Conservation (phyloP, 2,888 invertebrate genomes). For the Nemotelus nigrinus region DNA sequence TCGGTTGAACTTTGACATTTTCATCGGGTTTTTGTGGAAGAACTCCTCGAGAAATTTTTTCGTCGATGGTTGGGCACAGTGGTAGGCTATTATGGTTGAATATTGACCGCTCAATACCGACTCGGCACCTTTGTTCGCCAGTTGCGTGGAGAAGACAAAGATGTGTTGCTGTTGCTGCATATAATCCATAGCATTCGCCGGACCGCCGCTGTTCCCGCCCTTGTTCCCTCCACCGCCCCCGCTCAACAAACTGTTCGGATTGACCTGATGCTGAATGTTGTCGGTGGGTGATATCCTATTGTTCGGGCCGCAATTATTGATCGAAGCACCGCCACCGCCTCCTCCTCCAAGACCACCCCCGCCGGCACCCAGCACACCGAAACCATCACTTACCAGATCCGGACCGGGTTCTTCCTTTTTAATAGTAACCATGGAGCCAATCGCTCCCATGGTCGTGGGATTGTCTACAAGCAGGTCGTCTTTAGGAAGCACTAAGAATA, state of each 20-base stretch:
- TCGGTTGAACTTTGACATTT: constrained; percentile 72
- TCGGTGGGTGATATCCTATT: constrained; percentile 49
- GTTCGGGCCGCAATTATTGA: constrained; percentile 50
- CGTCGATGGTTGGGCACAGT: constrained; percentile 94
- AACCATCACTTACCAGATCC: constrained; percentile 45
- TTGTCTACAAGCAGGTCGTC: constrained; percentile 45
- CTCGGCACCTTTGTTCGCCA: constrained; percentile 96
- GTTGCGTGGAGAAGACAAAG: constrained; percentile 93
- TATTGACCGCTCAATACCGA: constrained; percentile 89
- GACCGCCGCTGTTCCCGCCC: constrained; percentile 42
- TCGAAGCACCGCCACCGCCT: constrained; percentile 46
- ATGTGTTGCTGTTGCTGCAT: constrained; percentile 98
- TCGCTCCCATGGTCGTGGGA: constrained; percentile 26
- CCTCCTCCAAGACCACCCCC: constrained; percentile 43
- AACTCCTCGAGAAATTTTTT: constrained; percentile 86
- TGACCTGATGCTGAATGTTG: constrained; percentile 30
- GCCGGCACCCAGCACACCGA: constrained; percentile 47
- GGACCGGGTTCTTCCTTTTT: constrained; percentile 50
- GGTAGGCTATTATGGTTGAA: constrained; percentile 92
- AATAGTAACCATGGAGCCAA: constrained; percentile 43
- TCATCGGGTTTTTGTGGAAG: constrained; percentile 87
- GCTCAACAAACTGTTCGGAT: constrained; percentile 45
- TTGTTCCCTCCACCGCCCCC: constrained; percentile 33
- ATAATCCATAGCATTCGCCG: constrained; percentile 65
- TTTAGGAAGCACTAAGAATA: constrained; percentile 43